Percentiles rank a stretch among this genome's conserved stretches.
Conservation (phyloP, 2,888 invertebrate genomes). For the Sisyra nigra region DNA sequence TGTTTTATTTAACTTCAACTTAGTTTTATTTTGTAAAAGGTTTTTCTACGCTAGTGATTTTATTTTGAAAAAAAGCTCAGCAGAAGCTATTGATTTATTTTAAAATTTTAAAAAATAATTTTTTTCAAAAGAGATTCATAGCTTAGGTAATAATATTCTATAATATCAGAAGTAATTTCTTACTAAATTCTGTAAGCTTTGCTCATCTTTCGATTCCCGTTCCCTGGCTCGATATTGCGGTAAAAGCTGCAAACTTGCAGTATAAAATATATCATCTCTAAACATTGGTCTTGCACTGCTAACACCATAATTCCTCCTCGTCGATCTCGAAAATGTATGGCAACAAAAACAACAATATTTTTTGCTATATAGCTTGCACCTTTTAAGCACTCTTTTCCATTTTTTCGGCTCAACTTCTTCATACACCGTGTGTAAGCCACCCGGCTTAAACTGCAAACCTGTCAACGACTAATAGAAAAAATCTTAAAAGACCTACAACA, state of each 20-base stretch:
- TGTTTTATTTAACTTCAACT: too few species aligned
- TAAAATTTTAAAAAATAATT: too few species aligned
- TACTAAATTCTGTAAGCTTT: too few species aligned
- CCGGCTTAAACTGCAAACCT: constrained; percentile 6
- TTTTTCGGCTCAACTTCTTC: constrained; percentile 13
- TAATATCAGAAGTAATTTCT: too few species aligned
- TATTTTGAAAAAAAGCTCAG: too few species aligned
- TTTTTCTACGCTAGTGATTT: too few species aligned
- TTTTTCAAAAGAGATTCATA: too few species aligned
- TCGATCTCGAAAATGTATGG: constrained; percentile 4
- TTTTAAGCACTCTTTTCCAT: constrained; percentile 4
- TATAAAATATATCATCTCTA: constrained; percentile 54
- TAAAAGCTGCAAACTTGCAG: constrained; percentile 36
- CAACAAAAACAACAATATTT: constrained; percentile 11
- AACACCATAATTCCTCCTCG: background rate
- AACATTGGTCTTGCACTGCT: constrained; percentile 34
- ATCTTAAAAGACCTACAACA: too few species aligned
- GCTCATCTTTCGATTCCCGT: background rate
- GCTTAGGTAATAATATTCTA: too few species aligned
- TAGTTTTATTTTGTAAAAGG: too few species aligned
- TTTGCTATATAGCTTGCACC: constrained; percentile 7
- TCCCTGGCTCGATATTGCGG: constrained; percentile 32
- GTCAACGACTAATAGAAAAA: constrained; percentile 8
- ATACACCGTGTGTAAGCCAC: constrained; percentile 12
- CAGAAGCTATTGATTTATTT: too few species aligned